phyloP scores from a whole-genome alignment of 2,797 vertebrate species.

The Myotis myotis region DNA sequence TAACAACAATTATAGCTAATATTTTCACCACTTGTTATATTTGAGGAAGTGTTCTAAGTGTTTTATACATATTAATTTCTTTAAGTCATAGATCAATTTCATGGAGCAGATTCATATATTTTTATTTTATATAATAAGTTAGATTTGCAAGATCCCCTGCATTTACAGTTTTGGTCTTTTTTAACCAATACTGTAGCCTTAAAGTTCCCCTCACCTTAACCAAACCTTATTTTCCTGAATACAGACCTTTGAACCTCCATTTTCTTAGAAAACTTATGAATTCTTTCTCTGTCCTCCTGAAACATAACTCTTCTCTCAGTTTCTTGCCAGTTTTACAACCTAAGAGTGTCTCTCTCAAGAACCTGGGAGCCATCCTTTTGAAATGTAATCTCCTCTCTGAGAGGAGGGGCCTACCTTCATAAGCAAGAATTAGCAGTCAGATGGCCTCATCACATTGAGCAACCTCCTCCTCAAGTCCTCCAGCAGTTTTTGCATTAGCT shows the following conservation, averaged over 20 bases:
- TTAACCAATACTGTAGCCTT: neutral
- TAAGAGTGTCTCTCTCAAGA: neutral
- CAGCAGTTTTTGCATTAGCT: neutral
- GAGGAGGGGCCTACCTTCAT: neutral
- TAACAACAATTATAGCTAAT: neutral
- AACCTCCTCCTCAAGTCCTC: no score
- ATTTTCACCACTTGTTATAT: neutral
- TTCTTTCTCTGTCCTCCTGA: neutral
- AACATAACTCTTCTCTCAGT: neutral
- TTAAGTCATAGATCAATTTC: neutral
- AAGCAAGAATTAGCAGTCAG: neutral
- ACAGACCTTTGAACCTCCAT: neutral
- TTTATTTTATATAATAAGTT: neutral
- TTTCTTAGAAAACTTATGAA: constrained; percentile 9
- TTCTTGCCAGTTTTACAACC: neutral
- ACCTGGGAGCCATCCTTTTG: neutral
- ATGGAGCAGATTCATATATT: neutral
- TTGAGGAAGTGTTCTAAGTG: neutral
- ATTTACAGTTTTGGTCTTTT: neutral
- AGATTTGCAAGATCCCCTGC: neutral
- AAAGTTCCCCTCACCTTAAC: neutral
- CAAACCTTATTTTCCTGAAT: neutral
- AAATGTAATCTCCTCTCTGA: neutral
- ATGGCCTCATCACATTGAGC: neutral
- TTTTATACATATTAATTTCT: neutral